Evolutionary conservation across 2,113 vertebrate genomes (phyloP).

Genomic region (Etheostoma spectabile): DNA sequence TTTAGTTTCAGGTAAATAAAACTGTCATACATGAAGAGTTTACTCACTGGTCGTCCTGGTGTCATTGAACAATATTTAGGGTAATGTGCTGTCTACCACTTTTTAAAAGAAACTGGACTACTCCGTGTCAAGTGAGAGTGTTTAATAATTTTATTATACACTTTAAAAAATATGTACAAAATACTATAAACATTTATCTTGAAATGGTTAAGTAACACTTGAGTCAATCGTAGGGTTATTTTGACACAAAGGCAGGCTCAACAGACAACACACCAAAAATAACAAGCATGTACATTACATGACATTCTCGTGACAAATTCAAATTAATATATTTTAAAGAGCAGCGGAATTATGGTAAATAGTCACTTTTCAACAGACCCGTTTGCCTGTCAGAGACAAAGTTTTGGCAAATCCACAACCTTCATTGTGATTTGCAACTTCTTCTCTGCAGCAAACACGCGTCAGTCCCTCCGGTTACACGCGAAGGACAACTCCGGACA

Average conservation of each 20-base stretch:
- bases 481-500: not conserved
- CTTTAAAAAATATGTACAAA: slow-evolving; percentile 79
- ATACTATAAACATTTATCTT: slow-evolving; percentile 69
- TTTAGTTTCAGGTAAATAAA: slow-evolving; percentile 96
- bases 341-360: slow-evolving; percentile 33
- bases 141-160: slow-evolving; percentile 67
- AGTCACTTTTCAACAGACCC: slow-evolving; percentile 8
- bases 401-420: not conserved
- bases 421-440: not conserved
- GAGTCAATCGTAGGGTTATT: slow-evolving; percentile 7
- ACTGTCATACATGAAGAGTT: slow-evolving; percentile 84
- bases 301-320: slow-evolving; percentile 27
- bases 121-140: not conserved
- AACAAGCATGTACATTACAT: slow-evolving; percentile 20
- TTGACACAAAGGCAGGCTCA: slow-evolving; percentile 37
- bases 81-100: not conserved
- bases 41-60: not conserved
- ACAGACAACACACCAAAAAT: slow-evolving; percentile 19
- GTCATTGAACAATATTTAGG: not conserved
- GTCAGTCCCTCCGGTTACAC: not conserved
- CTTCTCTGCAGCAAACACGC: not conserved
- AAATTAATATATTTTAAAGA: slow-evolving; percentile 24
- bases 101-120: not conserved
- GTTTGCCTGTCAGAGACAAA: slow-evolving; percentile 4
- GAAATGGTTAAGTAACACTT: slow-evolving; percentile 52